These are phyloP conservation scores for Syngnathus scovelli DNA, from an alignment of 2,113 vertebrate species.

Conservation along the genomic window DNA sequence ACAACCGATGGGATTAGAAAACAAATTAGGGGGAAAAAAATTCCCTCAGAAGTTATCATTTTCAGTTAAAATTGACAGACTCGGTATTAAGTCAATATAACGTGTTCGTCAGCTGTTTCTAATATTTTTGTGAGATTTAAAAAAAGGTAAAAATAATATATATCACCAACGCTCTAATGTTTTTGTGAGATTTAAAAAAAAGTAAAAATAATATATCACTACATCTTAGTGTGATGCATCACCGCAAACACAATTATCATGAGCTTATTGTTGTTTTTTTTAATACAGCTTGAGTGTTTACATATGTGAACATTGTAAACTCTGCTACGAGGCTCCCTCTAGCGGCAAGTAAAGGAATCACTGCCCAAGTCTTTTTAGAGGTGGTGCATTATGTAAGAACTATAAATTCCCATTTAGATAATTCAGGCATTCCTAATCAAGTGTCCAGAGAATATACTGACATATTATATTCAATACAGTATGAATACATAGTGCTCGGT, in stretches of 20 bases:
- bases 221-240: too few species aligned
- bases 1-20: too few species aligned
- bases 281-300: too few species aligned
- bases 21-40: not conserved
- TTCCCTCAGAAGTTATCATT: not conserved
- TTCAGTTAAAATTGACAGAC: not conserved
- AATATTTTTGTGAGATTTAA: too few species aligned
- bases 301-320: too few species aligned
- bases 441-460: not conserved
- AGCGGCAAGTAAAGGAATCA: not conserved
- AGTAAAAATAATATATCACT: too few species aligned
- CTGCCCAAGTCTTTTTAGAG: not conserved
- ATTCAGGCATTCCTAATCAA: not conserved
- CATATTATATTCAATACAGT: not conserved
- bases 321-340: not conserved
- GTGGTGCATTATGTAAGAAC: not conserved
- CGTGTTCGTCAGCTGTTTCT: not conserved
- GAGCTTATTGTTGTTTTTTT: too few species aligned
- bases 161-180: too few species aligned
- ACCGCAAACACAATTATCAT: too few species aligned
- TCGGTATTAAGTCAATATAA: not conserved
- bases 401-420: not conserved
- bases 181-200: too few species aligned
- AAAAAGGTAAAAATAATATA: too few species aligned
- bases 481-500: not conserved